Evolutionary conservation across 2,113 vertebrate genomes (phyloP).

Genomic region (Sylvietta virens): DNA sequence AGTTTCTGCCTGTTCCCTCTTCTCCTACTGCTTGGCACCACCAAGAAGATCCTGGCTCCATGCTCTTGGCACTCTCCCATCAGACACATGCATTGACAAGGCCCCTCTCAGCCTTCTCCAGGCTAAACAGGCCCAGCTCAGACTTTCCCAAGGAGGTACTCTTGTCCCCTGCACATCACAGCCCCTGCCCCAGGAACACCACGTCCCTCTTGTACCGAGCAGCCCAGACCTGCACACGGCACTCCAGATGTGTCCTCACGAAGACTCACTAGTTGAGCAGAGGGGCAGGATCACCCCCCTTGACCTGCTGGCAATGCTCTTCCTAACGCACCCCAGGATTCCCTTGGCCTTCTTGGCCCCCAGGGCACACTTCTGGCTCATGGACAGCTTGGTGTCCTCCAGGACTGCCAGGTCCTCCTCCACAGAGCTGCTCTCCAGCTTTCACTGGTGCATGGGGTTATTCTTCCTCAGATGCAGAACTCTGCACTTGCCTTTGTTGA

Average conservation of each 20-base stretch:
- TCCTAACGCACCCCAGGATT: background rate
- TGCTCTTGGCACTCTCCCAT: background rate
- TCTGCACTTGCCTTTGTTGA: background rate
- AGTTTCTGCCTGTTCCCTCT: background rate
- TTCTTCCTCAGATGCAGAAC: background rate
- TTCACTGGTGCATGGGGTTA: background rate
- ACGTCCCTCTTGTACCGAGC: background rate
- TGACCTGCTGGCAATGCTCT: background rate
- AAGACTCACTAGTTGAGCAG: background rate
- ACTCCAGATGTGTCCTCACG: too few relatives aligned
- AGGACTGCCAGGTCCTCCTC: background rate
- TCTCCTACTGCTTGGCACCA: background rate
- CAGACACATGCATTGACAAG: background rate
- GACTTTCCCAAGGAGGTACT: background rate
- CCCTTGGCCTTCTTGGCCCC: too few relatives aligned
- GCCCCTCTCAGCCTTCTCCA: background rate
- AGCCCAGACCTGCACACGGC: background rate
- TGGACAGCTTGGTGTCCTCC: background rate
- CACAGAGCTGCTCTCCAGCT: background rate
- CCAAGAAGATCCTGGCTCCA: background rate
- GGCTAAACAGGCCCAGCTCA: background rate
- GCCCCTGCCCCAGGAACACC: background rate
- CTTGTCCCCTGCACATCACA: background rate
- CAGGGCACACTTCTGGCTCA: background rate
- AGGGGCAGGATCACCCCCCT: background rate